Conservation (phyloP, 2,888 invertebrate species). For the Lamproptera curius region DNA sequence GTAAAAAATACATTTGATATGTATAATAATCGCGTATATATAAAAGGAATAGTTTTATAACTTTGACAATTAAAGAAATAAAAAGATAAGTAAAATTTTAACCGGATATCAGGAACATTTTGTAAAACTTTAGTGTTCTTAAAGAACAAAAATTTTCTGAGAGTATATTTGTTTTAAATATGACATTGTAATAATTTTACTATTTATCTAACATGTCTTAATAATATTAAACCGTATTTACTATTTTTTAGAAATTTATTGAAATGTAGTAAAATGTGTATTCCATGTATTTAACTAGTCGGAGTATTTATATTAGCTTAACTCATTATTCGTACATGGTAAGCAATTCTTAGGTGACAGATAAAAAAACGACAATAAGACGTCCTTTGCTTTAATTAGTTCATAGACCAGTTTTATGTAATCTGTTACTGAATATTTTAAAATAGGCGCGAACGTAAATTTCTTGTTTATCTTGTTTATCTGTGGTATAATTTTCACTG, state of each 20-base stretch:
- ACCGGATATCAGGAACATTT: no score
- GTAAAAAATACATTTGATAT: no score
- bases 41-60: no score
- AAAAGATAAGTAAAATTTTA: no score
- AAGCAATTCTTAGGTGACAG: slow-evolving; percentile 32
- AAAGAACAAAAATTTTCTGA: neutral
- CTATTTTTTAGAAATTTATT: slow-evolving; percentile 12
- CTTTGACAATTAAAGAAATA: no score
- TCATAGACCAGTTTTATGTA: slow-evolving; percentile 43
- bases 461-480: no score
- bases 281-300: slow-evolving; percentile 2
- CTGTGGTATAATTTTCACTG: no score
- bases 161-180: neutral
- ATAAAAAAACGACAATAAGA: slow-evolving; percentile 69
- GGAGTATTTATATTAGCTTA: slow-evolving; percentile 11
- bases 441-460: slow-evolving; percentile 25
- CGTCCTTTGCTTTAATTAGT: slow-evolving; percentile 76
- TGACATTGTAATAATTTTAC: no score
- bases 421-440: slow-evolving; percentile 21
- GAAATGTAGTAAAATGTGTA: slow-evolving; percentile 1
- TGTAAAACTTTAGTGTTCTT: neutral
- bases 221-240: neutral
- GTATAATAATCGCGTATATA: no score
- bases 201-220: neutral
- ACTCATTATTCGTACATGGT: slow-evolving; percentile 6